phyloP scores from a whole-genome alignment of 2,113 vertebrate species.

The Chaetodon trifascialis region DNA sequence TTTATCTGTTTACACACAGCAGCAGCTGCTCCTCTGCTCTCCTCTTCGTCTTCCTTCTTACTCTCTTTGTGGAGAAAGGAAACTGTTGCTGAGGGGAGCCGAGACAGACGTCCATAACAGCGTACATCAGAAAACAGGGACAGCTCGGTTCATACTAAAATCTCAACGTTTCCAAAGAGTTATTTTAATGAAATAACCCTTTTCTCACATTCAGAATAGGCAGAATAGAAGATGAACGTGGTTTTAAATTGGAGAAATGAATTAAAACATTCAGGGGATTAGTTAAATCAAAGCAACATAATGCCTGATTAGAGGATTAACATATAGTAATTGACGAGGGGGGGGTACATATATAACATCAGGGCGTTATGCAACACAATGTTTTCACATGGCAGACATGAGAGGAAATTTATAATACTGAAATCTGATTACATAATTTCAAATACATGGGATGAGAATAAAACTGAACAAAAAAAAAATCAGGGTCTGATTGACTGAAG shows the following conservation, averaged over 20 bases:
- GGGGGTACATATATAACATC: background rate
- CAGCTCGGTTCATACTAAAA: background rate
- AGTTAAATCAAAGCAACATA: background rate
- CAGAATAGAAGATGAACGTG: background rate
- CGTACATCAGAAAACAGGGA: background rate
- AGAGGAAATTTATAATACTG: background rate
- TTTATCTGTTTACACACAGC: conserved; percentile 63
- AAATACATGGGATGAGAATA: background rate
- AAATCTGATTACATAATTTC: background rate
- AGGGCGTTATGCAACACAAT: background rate
- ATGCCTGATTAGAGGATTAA: background rate
- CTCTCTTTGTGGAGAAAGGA: conserved; percentile 26
- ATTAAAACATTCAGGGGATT: background rate
- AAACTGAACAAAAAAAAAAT: background rate
- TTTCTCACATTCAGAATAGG: background rate
- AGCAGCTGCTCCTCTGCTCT: conserved; percentile 56
- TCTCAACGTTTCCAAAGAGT: background rate
- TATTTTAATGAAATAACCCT: no score
- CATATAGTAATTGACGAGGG: background rate
- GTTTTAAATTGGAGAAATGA: background rate
- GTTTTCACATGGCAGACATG: background rate
- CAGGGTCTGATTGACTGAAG: background rate
- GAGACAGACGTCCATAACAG: background rate
- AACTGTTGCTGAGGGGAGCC: conserved; percentile 25
- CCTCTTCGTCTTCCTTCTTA: background rate